phyloP scores from a whole-genome alignment of 2,888 invertebrate genomes.

The Campoplex nolae region DNA sequence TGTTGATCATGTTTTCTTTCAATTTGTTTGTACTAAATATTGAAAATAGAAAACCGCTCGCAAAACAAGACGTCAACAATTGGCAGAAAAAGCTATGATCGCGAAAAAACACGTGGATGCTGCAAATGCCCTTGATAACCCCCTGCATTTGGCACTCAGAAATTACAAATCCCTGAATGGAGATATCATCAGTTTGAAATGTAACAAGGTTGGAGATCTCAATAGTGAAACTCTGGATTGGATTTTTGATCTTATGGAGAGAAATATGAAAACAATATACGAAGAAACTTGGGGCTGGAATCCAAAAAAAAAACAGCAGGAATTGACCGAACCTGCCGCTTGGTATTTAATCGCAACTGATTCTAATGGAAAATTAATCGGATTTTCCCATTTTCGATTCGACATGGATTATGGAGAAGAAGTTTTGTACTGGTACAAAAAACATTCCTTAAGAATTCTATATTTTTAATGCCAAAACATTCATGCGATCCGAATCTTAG shows the following conservation, averaged over 20 bases:
- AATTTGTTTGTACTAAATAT: neutral
- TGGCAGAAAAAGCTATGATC: slow-evolving; percentile 75
- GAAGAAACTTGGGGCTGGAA: slow-evolving; percentile 89
- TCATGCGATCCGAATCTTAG: neutral
- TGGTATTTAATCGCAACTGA: slow-evolving; percentile 87
- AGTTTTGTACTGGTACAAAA: slow-evolving; percentile 90
- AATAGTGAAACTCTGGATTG: slow-evolving; percentile 87
- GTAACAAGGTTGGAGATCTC: slow-evolving; percentile 87
- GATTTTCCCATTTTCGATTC: slow-evolving; percentile 91
- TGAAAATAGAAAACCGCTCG: slow-evolving; percentile 75
- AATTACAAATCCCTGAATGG: slow-evolving; percentile 87
- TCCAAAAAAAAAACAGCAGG: slow-evolving; percentile 87
- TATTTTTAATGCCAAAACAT: neutral
- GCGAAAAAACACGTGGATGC: slow-evolving; percentile 87
- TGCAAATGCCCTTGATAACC: slow-evolving; percentile 87
- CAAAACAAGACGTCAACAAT: slow-evolving; percentile 79
- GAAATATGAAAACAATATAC: slow-evolving; percentile 92
- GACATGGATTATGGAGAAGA: slow-evolving; percentile 89
- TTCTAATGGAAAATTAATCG: slow-evolving; percentile 85
- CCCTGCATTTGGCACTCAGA: slow-evolving; percentile 87
- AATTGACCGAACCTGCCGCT: slow-evolving; percentile 88
- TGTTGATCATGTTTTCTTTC: neutral
- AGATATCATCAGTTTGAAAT: slow-evolving; percentile 87
- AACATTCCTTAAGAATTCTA: neutral
- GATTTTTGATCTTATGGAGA: slow-evolving; percentile 91